A percentile compares a stretch with the other conserved stretches of the same genome.
These are phyloP conservation scores for Nowickia ferox DNA, from an alignment of 2,888 invertebrate genomes.

Conservation along the genomic window DNA sequence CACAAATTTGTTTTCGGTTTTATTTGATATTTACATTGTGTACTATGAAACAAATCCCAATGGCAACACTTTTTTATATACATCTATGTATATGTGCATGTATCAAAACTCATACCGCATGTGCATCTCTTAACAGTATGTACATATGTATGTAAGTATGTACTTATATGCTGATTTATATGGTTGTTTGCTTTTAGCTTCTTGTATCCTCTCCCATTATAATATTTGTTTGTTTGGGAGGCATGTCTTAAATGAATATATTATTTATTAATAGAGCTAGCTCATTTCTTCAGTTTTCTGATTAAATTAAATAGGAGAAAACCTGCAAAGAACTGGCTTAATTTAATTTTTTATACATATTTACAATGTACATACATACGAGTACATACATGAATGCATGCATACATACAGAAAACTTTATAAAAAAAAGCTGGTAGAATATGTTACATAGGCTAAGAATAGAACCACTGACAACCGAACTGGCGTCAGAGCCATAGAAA, in stretches of 20 bases:
- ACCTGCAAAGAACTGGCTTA: too few species aligned
- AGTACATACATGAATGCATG: too few species aligned
- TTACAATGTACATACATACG: too few species aligned
- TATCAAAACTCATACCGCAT: neutral
- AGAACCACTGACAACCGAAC: too few species aligned
- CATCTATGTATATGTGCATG: too few species aligned
- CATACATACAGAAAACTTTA: too few species aligned
- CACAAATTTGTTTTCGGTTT: too few species aligned
- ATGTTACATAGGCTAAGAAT: too few species aligned
- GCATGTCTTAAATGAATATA: neutral
- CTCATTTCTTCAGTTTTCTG: neutral
- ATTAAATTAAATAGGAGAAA: neutral
- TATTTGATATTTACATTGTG: too few species aligned
- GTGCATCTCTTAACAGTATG: neutral
- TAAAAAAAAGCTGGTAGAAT: too few species aligned
- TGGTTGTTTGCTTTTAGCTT: neutral
- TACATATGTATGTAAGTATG: neutral
- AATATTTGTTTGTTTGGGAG: neutral
- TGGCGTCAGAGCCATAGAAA: too few species aligned
- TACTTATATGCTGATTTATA: neutral
- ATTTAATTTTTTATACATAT: too few species aligned
- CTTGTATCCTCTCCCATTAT: neutral
- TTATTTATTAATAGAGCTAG: neutral
- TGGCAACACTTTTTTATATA: neutral
- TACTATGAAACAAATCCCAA: neutral